A percentile compares a stretch with the other conserved stretches of the same genome.
phyloP scores from a whole-genome alignment of 2,113 vertebrate species.

The Glaucomys volans region DNA sequence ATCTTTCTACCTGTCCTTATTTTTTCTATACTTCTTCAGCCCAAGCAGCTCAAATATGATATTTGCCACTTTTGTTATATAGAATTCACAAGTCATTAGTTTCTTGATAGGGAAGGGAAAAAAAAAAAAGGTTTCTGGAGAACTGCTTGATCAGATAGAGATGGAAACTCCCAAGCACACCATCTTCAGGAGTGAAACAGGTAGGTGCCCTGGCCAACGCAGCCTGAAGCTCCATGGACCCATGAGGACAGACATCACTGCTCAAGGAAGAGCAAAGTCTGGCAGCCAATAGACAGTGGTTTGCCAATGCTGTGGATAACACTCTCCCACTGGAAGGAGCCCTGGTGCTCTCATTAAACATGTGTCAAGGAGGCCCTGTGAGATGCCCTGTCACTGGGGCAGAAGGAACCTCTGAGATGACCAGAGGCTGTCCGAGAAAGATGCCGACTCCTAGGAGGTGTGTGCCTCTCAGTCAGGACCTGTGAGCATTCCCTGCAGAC shows the following conservation, averaged over 20 bases:
- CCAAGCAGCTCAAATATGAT: not conserved
- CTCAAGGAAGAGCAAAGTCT: not conserved
- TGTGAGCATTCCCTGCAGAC: no score
- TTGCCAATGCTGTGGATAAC: not conserved
- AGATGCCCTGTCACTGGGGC: not conserved
- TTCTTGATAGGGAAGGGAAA: not conserved
- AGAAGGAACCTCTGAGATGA: not conserved
- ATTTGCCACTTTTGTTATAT: no score
- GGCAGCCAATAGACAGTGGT: no score
- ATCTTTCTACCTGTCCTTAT: no score
- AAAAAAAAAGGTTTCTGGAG: not conserved
- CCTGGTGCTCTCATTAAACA: not conserved
- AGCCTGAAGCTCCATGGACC: not conserved
- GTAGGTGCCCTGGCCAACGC: not conserved
- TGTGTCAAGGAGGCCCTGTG: no score
- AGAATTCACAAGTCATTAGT: not conserved
- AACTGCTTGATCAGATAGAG: not conserved
- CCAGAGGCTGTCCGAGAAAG: not conserved
- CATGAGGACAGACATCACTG: rapidly evolving
- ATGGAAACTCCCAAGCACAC: not conserved
- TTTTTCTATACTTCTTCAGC: no score
- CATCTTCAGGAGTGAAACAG: not conserved
- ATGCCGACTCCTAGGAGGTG: not conserved
- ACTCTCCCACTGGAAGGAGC: not conserved
- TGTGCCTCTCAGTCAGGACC: not conserved